Evolutionary conservation across 2,888 invertebrate species (phyloP).

Genomic region (Pyrgus malvae): DNA sequence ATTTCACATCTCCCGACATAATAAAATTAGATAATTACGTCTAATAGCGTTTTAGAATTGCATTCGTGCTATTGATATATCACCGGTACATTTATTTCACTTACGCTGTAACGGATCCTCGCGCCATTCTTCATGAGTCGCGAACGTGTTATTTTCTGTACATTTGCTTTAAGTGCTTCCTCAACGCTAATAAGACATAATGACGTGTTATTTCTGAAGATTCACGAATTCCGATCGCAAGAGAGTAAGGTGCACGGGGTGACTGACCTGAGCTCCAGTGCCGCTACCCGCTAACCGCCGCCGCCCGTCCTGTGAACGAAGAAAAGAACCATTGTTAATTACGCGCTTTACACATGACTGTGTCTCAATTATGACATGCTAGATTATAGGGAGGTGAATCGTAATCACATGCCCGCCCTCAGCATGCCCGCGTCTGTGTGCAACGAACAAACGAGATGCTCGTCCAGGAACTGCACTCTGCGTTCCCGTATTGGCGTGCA

Average conservation of each 20-base stretch:
- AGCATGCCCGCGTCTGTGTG: slow-evolving; percentile 39
- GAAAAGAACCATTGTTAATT: slow-evolving; percentile 64
- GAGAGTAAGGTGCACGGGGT: slow-evolving; percentile 62
- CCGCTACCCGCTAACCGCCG: slow-evolving; percentile 60
- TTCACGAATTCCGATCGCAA: slow-evolving; percentile 72
- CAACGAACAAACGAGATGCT: slow-evolving; percentile 35
- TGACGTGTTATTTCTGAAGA: slow-evolving; percentile 76
- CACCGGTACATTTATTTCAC: slow-evolving; percentile 53
- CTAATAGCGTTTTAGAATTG: slow-evolving; percentile 19
- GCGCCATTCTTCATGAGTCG: slow-evolving; percentile 55
- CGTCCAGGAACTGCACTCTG: background rate
- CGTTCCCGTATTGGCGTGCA: background rate
- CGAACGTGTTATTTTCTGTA: slow-evolving; percentile 69
- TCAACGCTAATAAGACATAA: slow-evolving; percentile 75
- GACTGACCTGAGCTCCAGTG: slow-evolving; percentile 71
- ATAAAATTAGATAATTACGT: slow-evolving; percentile 15
- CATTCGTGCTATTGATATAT: slow-evolving; percentile 27
- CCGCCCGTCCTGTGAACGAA: slow-evolving; percentile 66
- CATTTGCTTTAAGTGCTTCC: slow-evolving; percentile 75
- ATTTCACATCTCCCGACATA: slow-evolving; percentile 20
- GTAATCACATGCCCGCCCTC: slow-evolving; percentile 50
- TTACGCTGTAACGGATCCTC: slow-evolving; percentile 62
- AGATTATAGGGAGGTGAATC: slow-evolving; percentile 54
- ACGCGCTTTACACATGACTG: slow-evolving; percentile 55
- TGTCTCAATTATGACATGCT: slow-evolving; percentile 60